These are phyloP conservation scores for Halocynthia aurantium DNA, from an alignment of 23 tunicate species.

Conservation along the genomic window DNA sequence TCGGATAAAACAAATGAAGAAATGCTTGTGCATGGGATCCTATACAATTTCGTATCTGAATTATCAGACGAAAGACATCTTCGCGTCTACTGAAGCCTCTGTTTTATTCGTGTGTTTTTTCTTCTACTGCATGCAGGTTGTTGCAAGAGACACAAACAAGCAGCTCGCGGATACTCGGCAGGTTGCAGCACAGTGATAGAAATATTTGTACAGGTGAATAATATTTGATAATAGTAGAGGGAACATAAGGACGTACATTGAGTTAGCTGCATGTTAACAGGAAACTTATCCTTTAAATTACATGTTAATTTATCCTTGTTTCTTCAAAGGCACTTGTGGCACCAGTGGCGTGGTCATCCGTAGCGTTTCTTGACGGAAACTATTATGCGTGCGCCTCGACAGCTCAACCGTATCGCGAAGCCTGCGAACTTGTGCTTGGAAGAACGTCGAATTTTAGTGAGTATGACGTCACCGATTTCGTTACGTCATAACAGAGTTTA, in stretches of 20 bases:
- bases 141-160: constrained; percentile 24
- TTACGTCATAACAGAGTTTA: neutral
- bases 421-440: constrained; percentile 36
- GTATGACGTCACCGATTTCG: constrained; percentile 10
- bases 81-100: too few relatives aligned
- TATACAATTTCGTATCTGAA: too few relatives aligned
- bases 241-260: neutral
- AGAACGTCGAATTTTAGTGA: constrained; percentile 22
- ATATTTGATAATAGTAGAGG: neutral
- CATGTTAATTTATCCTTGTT: neutral
- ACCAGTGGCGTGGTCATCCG: constrained; percentile 67
- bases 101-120: too few relatives aligned
- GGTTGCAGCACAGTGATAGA: constrained; percentile 49
- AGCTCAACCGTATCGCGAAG: constrained; percentile 29
- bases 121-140: constrained; percentile 7
- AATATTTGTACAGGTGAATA: constrained; percentile 44
- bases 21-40: too few relatives aligned
- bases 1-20: too few relatives aligned
- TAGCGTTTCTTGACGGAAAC: constrained; percentile 73
- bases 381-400: constrained; percentile 72
- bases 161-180: constrained; percentile 41
- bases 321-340: constrained; percentile 53
- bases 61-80: too few relatives aligned
- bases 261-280: neutral
- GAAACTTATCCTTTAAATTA: neutral